Evolutionary conservation across 2,113 vertebrate species (phyloP), one percentile per base, ranked within the genome.

Genomic region (Limanda limanda): DNA sequence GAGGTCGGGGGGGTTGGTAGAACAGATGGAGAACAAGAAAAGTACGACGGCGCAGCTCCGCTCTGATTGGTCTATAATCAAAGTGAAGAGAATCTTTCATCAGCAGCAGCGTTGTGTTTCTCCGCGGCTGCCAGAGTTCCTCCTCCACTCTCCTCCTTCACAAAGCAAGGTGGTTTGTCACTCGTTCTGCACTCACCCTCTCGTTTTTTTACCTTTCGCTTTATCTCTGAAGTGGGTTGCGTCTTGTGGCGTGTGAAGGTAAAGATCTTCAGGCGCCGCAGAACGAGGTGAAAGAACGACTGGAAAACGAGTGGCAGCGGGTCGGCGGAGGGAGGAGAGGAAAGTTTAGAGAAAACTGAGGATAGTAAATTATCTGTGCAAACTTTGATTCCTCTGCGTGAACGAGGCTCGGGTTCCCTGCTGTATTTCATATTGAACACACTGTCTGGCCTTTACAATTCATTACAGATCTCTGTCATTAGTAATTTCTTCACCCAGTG

Each of bases 61-160:
- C 78, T 84, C 60, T 84, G 76, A 74, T 87, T 61, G 2, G 15
- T 61, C 31, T 82, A 82, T 88, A 87, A 91, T 92, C 87, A 84
- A 82, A 86, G 71, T 68, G 21, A n/a, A n/a, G 7, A 54, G 72
- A 84, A 75, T 84, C 84, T 91, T 88, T 70, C 59, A 69, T 90
- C 79, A 74, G 57, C 62, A 74, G 57, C 62, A 45, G 64, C 5
- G 11, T 52, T 66, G 62, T 76, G 52, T 81, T 45, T 74, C 68
- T 84, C 18, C 52, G 45, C 24, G 13, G 64, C 70, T 86, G 82
- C 82, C 27, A 31, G 4, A 31, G 27, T 31, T 78, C 74, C 85
- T 84, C 81, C 88, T 75, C 79, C 83, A 69, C 81, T 57, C 77
- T 82, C 57, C 56, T 72, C 64, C 78, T 42, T 37, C 66, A 60